A percentile compares a stretch with the other conserved stretches of the same genome.
These are phyloP conservation scores for Chauna torquata DNA, from an alignment of 2,113 vertebrate genomes.

Conservation along the genomic window DNA sequence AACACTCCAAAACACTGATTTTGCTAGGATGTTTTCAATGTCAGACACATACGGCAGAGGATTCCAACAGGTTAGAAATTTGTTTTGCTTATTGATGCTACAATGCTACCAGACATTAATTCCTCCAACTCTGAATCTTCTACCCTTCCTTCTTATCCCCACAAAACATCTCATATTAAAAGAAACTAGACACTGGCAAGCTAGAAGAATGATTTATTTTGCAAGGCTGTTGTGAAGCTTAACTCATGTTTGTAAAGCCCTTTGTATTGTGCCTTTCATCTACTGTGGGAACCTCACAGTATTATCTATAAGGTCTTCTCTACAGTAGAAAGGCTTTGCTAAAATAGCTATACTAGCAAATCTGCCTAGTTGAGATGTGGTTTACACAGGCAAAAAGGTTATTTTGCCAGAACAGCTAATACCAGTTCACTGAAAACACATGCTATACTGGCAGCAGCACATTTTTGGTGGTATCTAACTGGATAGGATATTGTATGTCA, in stretches of 20 bases:
- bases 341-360: slow-evolving; percentile 37
- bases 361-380: neutral
- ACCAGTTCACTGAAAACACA: neutral
- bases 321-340: slow-evolving; percentile 44
- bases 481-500: neutral
- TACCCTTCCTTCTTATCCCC: neutral
- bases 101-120: neutral
- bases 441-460: neutral
- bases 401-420: slow-evolving; percentile 13
- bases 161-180: neutral
- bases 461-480: neutral
- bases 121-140: neutral
- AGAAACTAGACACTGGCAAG: neutral
- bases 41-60: neutral
- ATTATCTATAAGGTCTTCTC: slow-evolving; percentile 46
- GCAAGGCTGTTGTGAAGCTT: slow-evolving; percentile 38
- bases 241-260: slow-evolving; percentile 51
- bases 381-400: neutral
- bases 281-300: slow-evolving; percentile 37
- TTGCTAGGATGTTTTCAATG: neutral
- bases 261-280: slow-evolving; percentile 50
- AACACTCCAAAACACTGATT: neutral
- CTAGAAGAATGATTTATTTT: slow-evolving; percentile 32
- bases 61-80: neutral
- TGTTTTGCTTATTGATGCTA: neutral